Percentiles rank a stretch among this genome's conserved stretches.
Conservation (phyloP, 2,888 invertebrate genomes). For the Mesoligia furuncula region DNA sequence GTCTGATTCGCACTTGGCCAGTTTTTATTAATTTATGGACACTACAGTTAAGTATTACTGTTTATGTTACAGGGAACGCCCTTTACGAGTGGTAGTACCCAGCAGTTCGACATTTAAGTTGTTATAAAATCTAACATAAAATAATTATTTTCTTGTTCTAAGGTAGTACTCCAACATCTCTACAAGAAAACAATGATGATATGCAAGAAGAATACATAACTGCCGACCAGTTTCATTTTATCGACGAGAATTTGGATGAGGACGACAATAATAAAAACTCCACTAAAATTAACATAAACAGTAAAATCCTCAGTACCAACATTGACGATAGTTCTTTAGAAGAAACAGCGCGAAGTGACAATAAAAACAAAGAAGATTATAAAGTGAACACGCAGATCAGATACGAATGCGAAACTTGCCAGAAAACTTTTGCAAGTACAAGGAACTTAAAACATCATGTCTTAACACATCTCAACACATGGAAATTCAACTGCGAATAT, state of each 20-base stretch:
- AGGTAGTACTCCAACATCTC: slow-evolving; percentile 2
- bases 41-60: not conserved
- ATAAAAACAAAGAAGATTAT: not conserved
- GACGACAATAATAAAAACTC: not conserved
- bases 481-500: slow-evolving; percentile 31
- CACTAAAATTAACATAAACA: not conserved
- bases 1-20: too few relatives aligned
- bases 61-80: not conserved
- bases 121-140: not conserved
- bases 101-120: not conserved
- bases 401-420: slow-evolving; percentile 12
- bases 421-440: slow-evolving; percentile 5
- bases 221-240: slow-evolving; percentile 29
- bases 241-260: slow-evolving; percentile 9
- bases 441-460: not conserved
- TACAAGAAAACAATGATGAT: not conserved
- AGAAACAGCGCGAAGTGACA: not conserved
- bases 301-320: not conserved
- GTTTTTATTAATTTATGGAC: not conserved
- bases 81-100: not conserved
- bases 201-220: slow-evolving; percentile 3
- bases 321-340: not conserved
- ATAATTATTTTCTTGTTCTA: not conserved
- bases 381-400: not conserved
- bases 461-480: not conserved